Evolutionary conservation across 2,888 invertebrate genomes (phyloP).

Genomic region (Aquatica leii): DNA sequence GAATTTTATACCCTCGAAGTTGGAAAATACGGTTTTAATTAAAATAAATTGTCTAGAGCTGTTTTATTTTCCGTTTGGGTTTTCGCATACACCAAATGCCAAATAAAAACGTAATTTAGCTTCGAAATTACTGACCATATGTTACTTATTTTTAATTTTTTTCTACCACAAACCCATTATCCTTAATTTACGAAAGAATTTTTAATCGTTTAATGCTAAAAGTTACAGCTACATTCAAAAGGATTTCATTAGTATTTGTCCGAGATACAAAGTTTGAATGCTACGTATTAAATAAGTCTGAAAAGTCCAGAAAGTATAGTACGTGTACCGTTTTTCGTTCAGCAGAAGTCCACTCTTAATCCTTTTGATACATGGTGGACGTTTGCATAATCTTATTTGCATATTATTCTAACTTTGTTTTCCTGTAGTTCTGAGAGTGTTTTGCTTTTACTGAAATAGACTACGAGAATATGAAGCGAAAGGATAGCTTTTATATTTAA

Average conservation of each 20-base stretch:
- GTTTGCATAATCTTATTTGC: conserved; percentile 39
- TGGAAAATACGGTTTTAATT: conserved; percentile 29
- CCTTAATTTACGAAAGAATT: no score
- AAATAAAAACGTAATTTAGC: conserved; percentile 26
- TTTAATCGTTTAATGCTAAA: no score
- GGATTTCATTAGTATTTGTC: no score
- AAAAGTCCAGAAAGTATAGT: conserved; percentile 20
- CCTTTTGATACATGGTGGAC: conserved; percentile 32
- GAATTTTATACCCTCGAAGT: conserved; percentile 24
- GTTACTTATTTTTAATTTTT: background rate
- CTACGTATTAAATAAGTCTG: background rate
- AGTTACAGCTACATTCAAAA: no score
- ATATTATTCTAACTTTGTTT: conserved; percentile 39
- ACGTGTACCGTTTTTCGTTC: conserved; percentile 22
- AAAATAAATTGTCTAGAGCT: conserved; percentile 33
- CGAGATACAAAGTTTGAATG: no score
- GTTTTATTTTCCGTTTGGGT: conserved; percentile 26
- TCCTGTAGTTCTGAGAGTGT: conserved; percentile 25
- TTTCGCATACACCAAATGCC: conserved; percentile 18
- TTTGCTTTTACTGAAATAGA: conserved; percentile 36
- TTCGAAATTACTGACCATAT: conserved; percentile 13
- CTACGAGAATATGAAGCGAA: conserved; percentile 33
- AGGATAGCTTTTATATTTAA: conserved; percentile 44
- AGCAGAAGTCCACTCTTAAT: conserved; percentile 30
- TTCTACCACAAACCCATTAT: background rate